A percentile compares a stretch with the other conserved stretches of the same genome.
These are phyloP conservation scores for Ctenodactylus gundi DNA, from an alignment of 2,113 vertebrate genomes.

Conservation along the genomic window DNA sequence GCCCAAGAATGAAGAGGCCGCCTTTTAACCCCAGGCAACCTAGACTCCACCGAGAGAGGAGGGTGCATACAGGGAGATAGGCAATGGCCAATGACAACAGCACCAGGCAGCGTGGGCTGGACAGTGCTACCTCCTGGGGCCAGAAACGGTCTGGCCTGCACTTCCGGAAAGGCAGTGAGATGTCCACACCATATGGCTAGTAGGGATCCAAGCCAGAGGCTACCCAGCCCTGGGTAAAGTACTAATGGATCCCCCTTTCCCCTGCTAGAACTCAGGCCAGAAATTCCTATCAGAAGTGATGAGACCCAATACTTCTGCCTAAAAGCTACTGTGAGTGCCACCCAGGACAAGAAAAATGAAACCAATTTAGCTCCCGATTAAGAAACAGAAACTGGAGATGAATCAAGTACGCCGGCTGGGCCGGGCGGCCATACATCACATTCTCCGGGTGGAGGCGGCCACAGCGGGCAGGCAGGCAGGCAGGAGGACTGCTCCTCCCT, in stretches of 20 bases:
- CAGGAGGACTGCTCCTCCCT: slow-evolving; percentile 76
- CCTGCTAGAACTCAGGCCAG: slow-evolving; percentile 65
- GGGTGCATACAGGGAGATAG: not conserved
- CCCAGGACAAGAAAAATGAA: slow-evolving; percentile 91
- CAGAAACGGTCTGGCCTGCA: not conserved
- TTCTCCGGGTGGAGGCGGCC: slow-evolving; percentile 80
- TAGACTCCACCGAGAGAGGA: slow-evolving; percentile 68
- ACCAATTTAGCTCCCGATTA: slow-evolving; percentile 93
- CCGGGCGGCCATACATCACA: slow-evolving; percentile 87
- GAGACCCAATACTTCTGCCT: slow-evolving; percentile 80
- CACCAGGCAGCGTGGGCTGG: slow-evolving; percentile 33
- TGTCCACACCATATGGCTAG: not conserved
- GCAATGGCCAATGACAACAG: slow-evolving; percentile 16
- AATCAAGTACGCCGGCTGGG: slow-evolving; percentile 89
- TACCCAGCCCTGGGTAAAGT: not conserved
- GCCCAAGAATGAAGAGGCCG: slow-evolving; percentile 88
- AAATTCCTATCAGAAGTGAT: slow-evolving; percentile 83
- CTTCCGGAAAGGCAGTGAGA: fast-evolving
- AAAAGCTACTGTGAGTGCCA: slow-evolving; percentile 82
- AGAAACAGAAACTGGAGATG: slow-evolving; percentile 92
- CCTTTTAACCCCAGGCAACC: slow-evolving; percentile 84
- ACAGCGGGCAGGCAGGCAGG: slow-evolving; percentile 74
- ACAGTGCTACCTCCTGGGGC: not conserved
- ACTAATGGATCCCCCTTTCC: not conserved
- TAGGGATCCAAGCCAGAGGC: not conserved